Base-by-base conservation (phyloP, 2,888 invertebrate genomes). In the Nysson spinosus region DNA sequence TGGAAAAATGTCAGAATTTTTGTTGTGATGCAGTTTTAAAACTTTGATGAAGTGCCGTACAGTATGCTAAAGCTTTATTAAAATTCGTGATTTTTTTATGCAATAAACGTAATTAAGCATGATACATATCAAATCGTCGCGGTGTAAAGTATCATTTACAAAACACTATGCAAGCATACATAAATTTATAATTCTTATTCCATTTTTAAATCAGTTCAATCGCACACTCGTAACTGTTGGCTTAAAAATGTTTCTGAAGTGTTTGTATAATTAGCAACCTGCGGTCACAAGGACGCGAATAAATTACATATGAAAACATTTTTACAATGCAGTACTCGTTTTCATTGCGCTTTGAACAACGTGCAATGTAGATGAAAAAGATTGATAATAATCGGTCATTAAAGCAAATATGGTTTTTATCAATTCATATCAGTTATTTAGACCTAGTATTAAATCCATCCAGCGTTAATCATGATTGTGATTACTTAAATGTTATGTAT, bases 221-320 rank as follows among this genome's bases (percentile, higher is more conserved):
- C 58, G 39, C 37, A 60, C 26, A 24, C 50, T 26, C 32, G 6
- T 12, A 54, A 60, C 24, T 11, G 24, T 43, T 34, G n/a, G 1
- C 34, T 32, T 46, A 32, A 60, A 22, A 12, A 49, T 26, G 26
- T 28, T 57, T 26, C 37, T 73, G 55, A 66, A 62, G 44, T 51
- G 58, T 57, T 43, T 37, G 51, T 24, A 37, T 54, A 34, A 61
- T 61, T 55, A 70, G 30, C 64, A 70, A 68, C 51, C 44, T 24
- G 63, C 47, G 42, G 55, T 42, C 51, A 73, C 63, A 70, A 47
- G 57, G 55, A 57, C 40, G 66, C 42, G 14, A 20, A 62, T 46
- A 11, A 20, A 32, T 12, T 63, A 50, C n/a, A n/a, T 35, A 50
- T 22, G n/a, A 34, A 47, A 42, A 43, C 44, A 26, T 46, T 16